phyloP scores from a whole-genome alignment of 1,140 invertebrate genomes.

The Acyrthosiphon pisum region DNA sequence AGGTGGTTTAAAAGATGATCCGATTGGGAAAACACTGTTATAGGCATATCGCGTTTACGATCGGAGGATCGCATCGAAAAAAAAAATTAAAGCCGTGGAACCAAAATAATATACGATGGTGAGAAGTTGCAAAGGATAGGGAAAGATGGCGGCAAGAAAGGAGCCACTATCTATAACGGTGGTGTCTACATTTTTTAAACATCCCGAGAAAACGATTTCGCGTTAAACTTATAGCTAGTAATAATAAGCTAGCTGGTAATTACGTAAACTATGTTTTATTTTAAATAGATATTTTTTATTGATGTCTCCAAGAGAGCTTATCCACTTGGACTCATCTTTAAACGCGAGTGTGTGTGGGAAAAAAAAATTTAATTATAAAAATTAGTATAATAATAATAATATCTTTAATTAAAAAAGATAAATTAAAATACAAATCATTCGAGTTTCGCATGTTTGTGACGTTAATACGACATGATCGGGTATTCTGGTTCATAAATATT shows the following conservation, averaged over 20 bases:
- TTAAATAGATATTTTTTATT: background rate
- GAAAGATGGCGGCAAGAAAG: no score
- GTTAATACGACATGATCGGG: background rate
- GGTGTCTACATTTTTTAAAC: background rate
- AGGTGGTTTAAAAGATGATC: no score
- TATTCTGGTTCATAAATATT: background rate
- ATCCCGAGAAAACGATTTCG: background rate
- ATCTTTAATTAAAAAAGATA: background rate
- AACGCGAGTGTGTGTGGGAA: background rate
- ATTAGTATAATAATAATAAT: no score
- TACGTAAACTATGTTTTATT: background rate
- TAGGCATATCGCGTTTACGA: no score
- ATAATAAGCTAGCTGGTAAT: no score
- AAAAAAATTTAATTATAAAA: background rate
- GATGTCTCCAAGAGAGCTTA: background rate
- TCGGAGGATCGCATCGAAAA: no score
- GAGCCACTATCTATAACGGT: no score
- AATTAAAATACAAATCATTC: background rate
- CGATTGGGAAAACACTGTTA: no score
- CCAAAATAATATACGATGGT: no score
- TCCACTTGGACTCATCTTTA: background rate
- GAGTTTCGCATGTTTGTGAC: background rate
- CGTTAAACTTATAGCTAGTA: no score
- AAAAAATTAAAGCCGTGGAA: no score
- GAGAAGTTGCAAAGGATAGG: no score